These are phyloP conservation scores for Cynopterus brachyotis DNA, from an alignment of 2,113 vertebrate genomes.

Conservation along the genomic window DNA sequence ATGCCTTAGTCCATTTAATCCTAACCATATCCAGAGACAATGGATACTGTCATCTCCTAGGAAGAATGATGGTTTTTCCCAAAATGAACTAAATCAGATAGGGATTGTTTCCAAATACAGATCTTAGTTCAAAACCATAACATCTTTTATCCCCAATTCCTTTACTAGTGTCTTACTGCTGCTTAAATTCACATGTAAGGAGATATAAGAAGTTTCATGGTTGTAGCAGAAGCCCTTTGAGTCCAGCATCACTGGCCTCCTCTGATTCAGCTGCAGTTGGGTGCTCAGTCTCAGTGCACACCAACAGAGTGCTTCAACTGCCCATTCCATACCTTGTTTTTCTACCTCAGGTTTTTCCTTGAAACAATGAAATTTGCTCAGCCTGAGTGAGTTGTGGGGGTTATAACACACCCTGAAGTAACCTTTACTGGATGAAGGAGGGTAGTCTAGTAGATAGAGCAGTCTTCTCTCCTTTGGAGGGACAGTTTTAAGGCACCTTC, in stretches of 20 bases:
- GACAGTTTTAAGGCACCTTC: background rate
- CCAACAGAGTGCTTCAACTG: background rate
- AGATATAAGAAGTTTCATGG: background rate
- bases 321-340: background rate
- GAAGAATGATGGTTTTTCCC: background rate
- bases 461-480: background rate
- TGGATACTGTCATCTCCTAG: background rate
- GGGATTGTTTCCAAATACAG: background rate
- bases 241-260: fast-evolving
- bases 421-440: background rate
- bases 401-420: background rate
- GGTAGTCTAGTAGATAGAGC: background rate
- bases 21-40: background rate
- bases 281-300: background rate
- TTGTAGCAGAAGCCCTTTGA: background rate
- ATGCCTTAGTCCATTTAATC: background rate
- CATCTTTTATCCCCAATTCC: background rate
- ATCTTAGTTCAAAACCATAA: background rate
- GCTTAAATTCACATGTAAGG: background rate
- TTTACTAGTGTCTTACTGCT: background rate
- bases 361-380: background rate
- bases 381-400: background rate
- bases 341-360: background rate
- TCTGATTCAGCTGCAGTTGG: background rate
- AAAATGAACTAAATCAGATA: background rate